Percentiles rank a stretch among this genome's conserved stretches.
Evolutionary conservation across 2,113 vertebrate genomes (phyloP).

Genomic region (Holacanthus passer): DNA sequence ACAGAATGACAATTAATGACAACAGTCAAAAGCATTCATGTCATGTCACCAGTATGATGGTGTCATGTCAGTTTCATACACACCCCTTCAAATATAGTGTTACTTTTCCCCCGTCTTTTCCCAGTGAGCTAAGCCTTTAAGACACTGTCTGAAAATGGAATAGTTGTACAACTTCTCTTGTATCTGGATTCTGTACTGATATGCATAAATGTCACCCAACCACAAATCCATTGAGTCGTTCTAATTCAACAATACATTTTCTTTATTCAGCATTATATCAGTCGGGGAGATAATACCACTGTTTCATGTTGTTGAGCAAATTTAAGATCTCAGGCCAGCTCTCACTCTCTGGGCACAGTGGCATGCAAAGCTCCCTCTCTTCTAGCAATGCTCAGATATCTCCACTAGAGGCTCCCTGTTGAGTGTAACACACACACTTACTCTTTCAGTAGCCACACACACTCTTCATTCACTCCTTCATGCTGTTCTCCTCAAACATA

Average conservation of each 20-base stretch:
- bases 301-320: slow-evolving; percentile 45
- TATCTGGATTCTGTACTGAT: neutral
- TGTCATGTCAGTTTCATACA: too few relatives aligned
- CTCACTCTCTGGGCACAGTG: slow-evolving; percentile 33
- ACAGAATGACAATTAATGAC: too few relatives aligned
- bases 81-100: too few relatives aligned
- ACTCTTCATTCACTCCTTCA: slow-evolving; percentile 42
- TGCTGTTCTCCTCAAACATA: slow-evolving; percentile 50
- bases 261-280: slow-evolving; percentile 19
- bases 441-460: slow-evolving; percentile 34
- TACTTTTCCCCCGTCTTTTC: neutral
- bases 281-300: slow-evolving; percentile 14
- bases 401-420: slow-evolving; percentile 71
- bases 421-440: slow-evolving; percentile 29
- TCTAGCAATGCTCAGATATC: slow-evolving; percentile 45
- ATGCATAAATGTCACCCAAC: neutral
- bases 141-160: neutral
- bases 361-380: slow-evolving; percentile 9
- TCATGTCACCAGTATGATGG: too few relatives aligned
- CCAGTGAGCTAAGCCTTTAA: neutral
- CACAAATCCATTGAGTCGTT: neutral
- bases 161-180: neutral
- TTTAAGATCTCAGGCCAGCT: slow-evolving; percentile 37
- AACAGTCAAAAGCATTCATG: too few relatives aligned
- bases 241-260: slow-evolving; percentile 26